Conservation (phyloP, 2,113 vertebrate genomes). For the Oryzias javanicus region DNA sequence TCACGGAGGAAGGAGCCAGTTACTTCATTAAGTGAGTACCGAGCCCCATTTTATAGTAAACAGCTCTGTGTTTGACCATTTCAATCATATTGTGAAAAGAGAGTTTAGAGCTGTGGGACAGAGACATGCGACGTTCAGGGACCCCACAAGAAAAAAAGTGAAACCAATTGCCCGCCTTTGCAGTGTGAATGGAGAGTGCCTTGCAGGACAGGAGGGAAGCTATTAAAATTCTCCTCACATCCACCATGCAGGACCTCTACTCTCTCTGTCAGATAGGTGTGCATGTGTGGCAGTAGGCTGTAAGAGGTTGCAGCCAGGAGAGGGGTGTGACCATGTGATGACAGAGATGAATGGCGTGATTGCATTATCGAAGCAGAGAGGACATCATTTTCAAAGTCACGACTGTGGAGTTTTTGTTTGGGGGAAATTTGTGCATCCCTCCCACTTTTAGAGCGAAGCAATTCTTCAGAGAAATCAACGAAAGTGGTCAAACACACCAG, state of each 20-base stretch:
- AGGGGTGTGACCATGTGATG: slow-evolving; percentile 66
- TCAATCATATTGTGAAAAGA: not conserved
- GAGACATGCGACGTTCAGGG: slow-evolving; percentile 26
- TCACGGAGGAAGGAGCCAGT: slow-evolving; percentile 96
- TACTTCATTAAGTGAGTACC: slow-evolving; percentile 96
- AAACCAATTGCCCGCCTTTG: slow-evolving; percentile 54
- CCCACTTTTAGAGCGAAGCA: not conserved
- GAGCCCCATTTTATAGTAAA: no score
- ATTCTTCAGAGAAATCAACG: slow-evolving; percentile 1
- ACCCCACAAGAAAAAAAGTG: slow-evolving; percentile 42
- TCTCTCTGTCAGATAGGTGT: slow-evolving; percentile 64
- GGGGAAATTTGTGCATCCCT: slow-evolving; percentile 6
- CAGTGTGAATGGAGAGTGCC: slow-evolving; percentile 52
- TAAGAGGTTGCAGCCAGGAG: slow-evolving; percentile 49
- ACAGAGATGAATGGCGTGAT: slow-evolving; percentile 72
- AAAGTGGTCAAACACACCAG: not conserved
- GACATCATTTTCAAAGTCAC: slow-evolving; percentile 63
- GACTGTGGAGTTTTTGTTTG: slow-evolving; percentile 7
- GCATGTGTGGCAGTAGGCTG: slow-evolving; percentile 35
- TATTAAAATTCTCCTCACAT: slow-evolving; percentile 79
- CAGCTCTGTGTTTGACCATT: not conserved
- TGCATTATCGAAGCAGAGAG: slow-evolving; percentile 61
- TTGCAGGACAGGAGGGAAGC: slow-evolving; percentile 59
- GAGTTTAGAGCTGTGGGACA: slow-evolving; percentile 16
- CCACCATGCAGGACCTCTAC: slow-evolving; percentile 71